phyloP scores from a whole-genome alignment of 2,797 vertebrate species.

The Hoplostethus atlanticus region DNA sequence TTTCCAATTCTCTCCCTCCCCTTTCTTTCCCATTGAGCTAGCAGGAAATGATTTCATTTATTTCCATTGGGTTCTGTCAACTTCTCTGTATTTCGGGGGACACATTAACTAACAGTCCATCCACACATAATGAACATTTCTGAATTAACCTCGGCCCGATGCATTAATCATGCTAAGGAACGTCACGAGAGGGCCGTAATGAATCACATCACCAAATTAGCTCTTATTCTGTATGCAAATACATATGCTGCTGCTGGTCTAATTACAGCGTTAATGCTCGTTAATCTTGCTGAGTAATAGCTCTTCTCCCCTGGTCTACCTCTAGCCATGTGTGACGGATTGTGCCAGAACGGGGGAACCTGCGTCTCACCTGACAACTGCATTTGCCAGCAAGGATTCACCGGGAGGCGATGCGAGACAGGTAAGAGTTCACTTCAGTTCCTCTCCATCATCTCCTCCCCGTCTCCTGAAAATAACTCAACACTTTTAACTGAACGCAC shows the following conservation, averaged over 20 bases:
- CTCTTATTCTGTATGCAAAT: constrained; percentile 79
- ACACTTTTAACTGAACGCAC: constrained; percentile 22
- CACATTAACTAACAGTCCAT: constrained; percentile 60
- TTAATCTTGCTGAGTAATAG: constrained; percentile 77
- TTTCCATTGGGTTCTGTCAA: constrained; percentile 55
- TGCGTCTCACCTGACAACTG: constrained; percentile 95
- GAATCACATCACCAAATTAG: constrained; percentile 80
- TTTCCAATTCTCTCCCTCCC: constrained; percentile 7
- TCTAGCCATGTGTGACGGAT: constrained; percentile 94
- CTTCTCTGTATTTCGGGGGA: constrained; percentile 59
- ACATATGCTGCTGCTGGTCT: constrained; percentile 74
- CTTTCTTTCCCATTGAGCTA: neutral
- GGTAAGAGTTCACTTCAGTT: constrained; percentile 84
- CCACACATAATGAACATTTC: constrained; percentile 68
- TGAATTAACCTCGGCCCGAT: constrained; percentile 67
- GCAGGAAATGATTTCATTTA: constrained; percentile 31
- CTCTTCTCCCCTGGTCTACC: constrained; percentile 68
- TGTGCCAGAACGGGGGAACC: constrained; percentile 95
- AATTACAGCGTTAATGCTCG: constrained; percentile 74
- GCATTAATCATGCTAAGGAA: constrained; percentile 73
- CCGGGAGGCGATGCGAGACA: constrained; percentile 93
- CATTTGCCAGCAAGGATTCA: constrained; percentile 95
- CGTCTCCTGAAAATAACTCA: constrained; percentile 20
- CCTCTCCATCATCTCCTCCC: constrained; percentile 10
- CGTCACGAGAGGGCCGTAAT: constrained; percentile 65